A percentile compares a stretch with the other conserved stretches of the same genome.
Conservation (phyloP, 1,140 invertebrate genomes). For the Popillia japonica region DNA sequence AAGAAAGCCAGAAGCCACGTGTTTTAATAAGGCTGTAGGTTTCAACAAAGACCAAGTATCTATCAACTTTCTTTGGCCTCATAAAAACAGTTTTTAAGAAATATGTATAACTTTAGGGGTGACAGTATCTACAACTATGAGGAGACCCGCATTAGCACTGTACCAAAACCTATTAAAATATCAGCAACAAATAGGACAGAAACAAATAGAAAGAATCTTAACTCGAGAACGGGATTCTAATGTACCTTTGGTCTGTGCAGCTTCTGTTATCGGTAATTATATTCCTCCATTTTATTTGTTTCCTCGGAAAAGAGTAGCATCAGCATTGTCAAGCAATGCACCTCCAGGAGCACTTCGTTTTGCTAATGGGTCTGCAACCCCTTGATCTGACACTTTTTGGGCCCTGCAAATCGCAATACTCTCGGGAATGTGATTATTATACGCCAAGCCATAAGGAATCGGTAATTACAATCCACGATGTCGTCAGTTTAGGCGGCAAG, state of each 20-base stretch:
- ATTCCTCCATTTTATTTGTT: conserved; percentile 33
- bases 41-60: conserved; percentile 32
- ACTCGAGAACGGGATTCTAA: neutral
- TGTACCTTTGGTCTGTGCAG: neutral
- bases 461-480: conserved; percentile 3
- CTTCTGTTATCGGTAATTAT: conserved; percentile 46
- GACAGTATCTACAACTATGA: conserved; percentile 61
- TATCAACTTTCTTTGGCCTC: conserved; percentile 20
- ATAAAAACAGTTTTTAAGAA: neutral
- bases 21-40: conserved; percentile 30
- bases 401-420: neutral
- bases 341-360: neutral
- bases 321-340: conserved; percentile 23
- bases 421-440: neutral
- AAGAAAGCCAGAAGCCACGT: conserved; percentile 12
- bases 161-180: conserved; percentile 57
- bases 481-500: conserved; percentile 6
- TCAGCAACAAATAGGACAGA: conserved; percentile 58
- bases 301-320: conserved; percentile 29
- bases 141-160: conserved; percentile 60
- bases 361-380: conserved; percentile 44
- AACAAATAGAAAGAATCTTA: conserved; percentile 48
- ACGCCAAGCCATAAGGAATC: neutral
- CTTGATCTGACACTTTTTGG: neutral
- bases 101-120: conserved; percentile 38